Conservation (phyloP, 2,888 invertebrate genomes). For the Diogma glabrata region DNA sequence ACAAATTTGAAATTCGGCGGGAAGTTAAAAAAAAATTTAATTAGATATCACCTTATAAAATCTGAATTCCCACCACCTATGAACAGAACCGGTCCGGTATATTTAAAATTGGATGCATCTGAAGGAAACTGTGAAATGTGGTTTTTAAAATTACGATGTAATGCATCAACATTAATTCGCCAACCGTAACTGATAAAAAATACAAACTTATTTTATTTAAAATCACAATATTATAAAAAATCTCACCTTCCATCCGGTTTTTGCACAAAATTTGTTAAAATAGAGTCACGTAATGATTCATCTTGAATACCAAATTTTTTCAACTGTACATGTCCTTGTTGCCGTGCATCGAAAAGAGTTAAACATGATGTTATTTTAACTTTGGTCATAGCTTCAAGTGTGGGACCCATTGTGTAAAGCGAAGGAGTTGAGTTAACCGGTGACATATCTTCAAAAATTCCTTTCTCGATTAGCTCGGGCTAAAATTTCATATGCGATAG, state of each 20-base stretch:
- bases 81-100: constrained; percentile 65
- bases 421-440: constrained; percentile 48
- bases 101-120: constrained; percentile 35
- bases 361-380: constrained; percentile 48
- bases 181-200: constrained; percentile 54
- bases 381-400: constrained; percentile 52
- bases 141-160: constrained; percentile 52
- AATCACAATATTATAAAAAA: no score
- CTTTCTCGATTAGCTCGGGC: constrained; percentile 50
- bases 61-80: constrained; percentile 74
- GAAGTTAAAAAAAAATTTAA: no score
- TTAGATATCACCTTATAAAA: constrained; percentile 68
- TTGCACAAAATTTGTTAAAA: constrained; percentile 76
- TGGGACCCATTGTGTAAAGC: constrained; percentile 45
- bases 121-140: constrained; percentile 56
- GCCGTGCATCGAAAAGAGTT: constrained; percentile 57
- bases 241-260: constrained; percentile 20
- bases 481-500: constrained; percentile 25
- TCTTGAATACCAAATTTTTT: constrained; percentile 41
- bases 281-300: constrained; percentile 56
- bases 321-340: constrained; percentile 52
- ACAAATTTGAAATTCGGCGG: no score
- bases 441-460: constrained; percentile 62
- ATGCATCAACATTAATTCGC: constrained; percentile 66
- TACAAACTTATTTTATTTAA: no score